Base-by-base conservation (phyloP, 2,797 vertebrate species). In the Sternarchorhynchus goeldii region DNA sequence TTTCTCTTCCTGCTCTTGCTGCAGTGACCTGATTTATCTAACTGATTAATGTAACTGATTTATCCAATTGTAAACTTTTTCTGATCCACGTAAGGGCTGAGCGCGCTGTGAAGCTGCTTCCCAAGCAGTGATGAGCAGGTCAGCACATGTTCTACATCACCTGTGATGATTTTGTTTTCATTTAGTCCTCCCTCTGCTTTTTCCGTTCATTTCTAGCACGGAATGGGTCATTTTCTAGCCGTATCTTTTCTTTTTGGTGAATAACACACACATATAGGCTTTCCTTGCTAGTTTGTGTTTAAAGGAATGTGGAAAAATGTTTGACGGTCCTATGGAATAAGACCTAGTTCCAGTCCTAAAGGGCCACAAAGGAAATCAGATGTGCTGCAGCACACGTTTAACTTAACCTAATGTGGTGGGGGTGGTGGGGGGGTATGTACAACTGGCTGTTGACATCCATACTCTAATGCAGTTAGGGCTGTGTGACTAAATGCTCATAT, bases 21-120 rank as follows among this genome's bases (percentile, higher is more conserved):
- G 83, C 81, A 66, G 86, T 71, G 74, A 77, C 45, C 17, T 56
- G 58, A 53, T 73, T 73, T 39, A 76, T 83, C 76, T 71, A 69
- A 17, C 69, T 55, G 83, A 90, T 25, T 25, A 25, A 25, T 25
- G 25, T 25, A 25, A 25, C 25, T 25, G 25, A 25, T 25, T 25
- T 25, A 25, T 25, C 25, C 25, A 25, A 25, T 25, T 25, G 25
- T 25, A 90, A 92, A 91, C 91, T 90, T 89, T 85, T 3, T 76
- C 81, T 91, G 89, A 93, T 92, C 90, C 86, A 87, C 55, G 82
- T 85, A 74, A 25, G 25, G 75, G 20, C 62, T 85, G 85, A 84
- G 87, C 62, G 79, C 80, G 80, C 82, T 87, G 89, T 83, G 74
- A 79, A 78, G 57, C 78, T 59, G 81, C 88, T 88, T 88, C 87